Base-by-base conservation (phyloP, 1,140 invertebrate species). In the Chrysomallon squamiferum region DNA sequence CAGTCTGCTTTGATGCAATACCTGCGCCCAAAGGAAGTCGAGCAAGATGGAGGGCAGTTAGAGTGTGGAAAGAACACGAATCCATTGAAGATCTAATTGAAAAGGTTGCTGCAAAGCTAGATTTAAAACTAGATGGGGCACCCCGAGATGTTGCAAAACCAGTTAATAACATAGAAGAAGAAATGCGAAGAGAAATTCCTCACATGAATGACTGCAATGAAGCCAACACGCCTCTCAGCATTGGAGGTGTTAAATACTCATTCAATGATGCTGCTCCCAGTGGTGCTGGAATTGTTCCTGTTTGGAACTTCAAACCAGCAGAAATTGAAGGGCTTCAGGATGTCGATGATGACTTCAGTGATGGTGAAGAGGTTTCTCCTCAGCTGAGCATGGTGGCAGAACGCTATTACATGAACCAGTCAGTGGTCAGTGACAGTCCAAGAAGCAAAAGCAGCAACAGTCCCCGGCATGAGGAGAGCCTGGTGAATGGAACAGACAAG, bases 11-110 rank as follows among this genome's bases (percentile, higher is more conserved):
- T 73, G 84, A 86, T 69, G 85, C 85, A 7, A 80, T 86, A 22
- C 79, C 84, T 35, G 85, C 85, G 18, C 81, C 85, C n/a, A 85
- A 85, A 68, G 83, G 83, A 9, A 84, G 82, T 60, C 56, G 84
- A 49, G 84, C 84, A 9, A 78, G 82, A 30, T 86, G 84, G 84
- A 67, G 79, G 30, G 84, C 84, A n/a, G 83, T 76, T 15, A 82
- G 80, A 68, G 76, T 86, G 7, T 86, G 84, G 84, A 82, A 83
- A 59, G 84, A 85, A 25, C 74, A 78, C 58, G 84, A 85, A 45
- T 81, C 79, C 5, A 79, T 81, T 58, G 78, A 80, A 65, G 78
- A 82, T 56, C 64, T 81, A 30, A 77, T 82, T 56, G 80, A 82
- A 18, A 76, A 75, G 52, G 75, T 82, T n/a, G 75, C 77, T 27